Conservation (phyloP, 2,888 invertebrate genomes). For the Prosopocoilus inquinatus region DNA sequence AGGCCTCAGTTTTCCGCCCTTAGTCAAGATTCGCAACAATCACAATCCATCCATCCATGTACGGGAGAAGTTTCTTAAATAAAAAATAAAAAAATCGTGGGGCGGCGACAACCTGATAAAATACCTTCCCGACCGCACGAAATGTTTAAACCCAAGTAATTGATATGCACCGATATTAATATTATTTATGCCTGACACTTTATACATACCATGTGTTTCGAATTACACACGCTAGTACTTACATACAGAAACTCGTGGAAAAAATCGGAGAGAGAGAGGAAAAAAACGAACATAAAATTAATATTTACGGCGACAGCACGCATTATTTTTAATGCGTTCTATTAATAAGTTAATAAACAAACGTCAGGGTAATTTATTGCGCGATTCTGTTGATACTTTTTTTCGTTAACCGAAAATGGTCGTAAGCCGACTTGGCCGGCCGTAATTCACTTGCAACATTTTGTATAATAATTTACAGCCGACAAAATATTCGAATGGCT, state of each 20-base stretch:
- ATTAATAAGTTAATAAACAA: conserved; percentile 29
- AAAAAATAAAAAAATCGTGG: background rate
- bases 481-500: too few relatives aligned
- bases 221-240: background rate
- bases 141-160: background rate
- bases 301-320: conserved; percentile 28
- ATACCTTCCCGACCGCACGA: background rate
- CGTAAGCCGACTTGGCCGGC: too few relatives aligned
- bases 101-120: background rate
- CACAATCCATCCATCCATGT: background rate
- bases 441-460: too few relatives aligned
- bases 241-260: background rate
- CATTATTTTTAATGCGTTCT: conserved; percentile 28
- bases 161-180: background rate
- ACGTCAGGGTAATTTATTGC: conserved; percentile 27
- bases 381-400: background rate
- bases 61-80: background rate
- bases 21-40: background rate
- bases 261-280: background rate
- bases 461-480: too few relatives aligned
- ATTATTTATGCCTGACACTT: background rate
- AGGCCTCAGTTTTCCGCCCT: background rate
- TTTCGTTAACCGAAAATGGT: too few relatives aligned
- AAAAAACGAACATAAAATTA: conserved; percentile 21
- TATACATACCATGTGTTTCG: background rate